Conservation (phyloP, 2,113 vertebrate species). For the Zapus hudsonius region DNA sequence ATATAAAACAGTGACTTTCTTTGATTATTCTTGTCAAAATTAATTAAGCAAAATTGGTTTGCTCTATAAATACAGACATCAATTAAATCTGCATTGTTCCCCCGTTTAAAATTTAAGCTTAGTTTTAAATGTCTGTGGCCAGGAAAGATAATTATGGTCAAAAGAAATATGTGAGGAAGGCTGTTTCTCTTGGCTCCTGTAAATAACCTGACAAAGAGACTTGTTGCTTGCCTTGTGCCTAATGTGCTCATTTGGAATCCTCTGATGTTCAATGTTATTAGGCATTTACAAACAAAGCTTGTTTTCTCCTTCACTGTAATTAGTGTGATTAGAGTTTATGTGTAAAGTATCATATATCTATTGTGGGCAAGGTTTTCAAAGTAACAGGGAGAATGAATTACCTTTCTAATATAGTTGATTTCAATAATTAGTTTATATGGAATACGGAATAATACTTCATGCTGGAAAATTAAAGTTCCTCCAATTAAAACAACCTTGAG, state of each 20-base stretch:
- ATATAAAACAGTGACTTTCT: slow-evolving; percentile 58
- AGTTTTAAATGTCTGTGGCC: slow-evolving; percentile 38
- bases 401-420: slow-evolving; percentile 53
- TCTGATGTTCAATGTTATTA: slow-evolving; percentile 64
- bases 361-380: slow-evolving; percentile 62
- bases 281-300: slow-evolving; percentile 63
- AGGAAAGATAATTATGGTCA: slow-evolving; percentile 34
- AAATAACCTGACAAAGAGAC: slow-evolving; percentile 56
- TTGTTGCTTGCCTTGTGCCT: slow-evolving; percentile 51
- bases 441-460: slow-evolving; percentile 55
- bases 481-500: neutral
- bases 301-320: slow-evolving; percentile 73
- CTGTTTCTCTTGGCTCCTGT: slow-evolving; percentile 39
- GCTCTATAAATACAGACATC: slow-evolving; percentile 46
- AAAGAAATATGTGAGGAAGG: neutral
- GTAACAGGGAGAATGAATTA: slow-evolving; percentile 61
- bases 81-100: slow-evolving; percentile 25
- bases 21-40: slow-evolving; percentile 59
- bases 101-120: slow-evolving; percentile 53
- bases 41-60: slow-evolving; percentile 66
- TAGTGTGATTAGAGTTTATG: slow-evolving; percentile 71
- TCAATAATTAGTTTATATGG: slow-evolving; percentile 60
- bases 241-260: slow-evolving; percentile 58
- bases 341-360: slow-evolving; percentile 69
- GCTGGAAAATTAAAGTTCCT: slow-evolving; percentile 6